Evolutionary conservation across 2,888 invertebrate genomes (phyloP), one percentile per base, ranked within the genome.

Genomic region (Megaustenia siamemsis): DNA sequence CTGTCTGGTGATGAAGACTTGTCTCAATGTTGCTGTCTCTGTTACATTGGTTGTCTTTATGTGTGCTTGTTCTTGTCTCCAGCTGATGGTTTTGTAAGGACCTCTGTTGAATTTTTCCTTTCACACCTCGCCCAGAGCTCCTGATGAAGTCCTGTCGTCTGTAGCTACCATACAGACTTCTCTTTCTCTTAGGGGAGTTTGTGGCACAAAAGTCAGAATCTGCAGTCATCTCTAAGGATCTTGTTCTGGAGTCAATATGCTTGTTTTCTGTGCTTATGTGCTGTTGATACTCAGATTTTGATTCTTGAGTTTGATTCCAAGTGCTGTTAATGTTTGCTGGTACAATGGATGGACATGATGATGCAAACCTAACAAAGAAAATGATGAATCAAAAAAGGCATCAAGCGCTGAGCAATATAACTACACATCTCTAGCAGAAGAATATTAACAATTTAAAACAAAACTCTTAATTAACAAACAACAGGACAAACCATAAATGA

Each of bases 91-190:
- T 5, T n/a, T 24, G 24, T 10, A 21, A 2, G 49, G n/a, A 28
- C 2, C 10, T 12, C 18, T 79, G 45, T 35, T 21, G 40, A 56
- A 35, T 43, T 49, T 4, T 4, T 32, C 56, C 38, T 38, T 71
- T 35, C 6, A 35, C 28, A 60, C 49, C 15, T 38, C 21, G 10
- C 32, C 82, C 81, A 32, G 86, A 87, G 68, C 76, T 84, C 21
- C 84, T 82, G 68, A 87, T 86, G 43, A 88, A 88, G 73, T 88
- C 84, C 78, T 82, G 77, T 35, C 87, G 63, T 79, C 84, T 84
- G 49, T 84, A 83, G 63, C 78, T 85, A 4, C 86, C 87, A 76
- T 86, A 85, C 10, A 84, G 71, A 69, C 87, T 88, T 69, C 86
- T 86, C 43, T 75, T 75, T 43, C 75, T 53, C 63, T 75, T 75